phyloP scores from a whole-genome alignment of 2,113 vertebrate genomes.

The Microcebus jonahi region DNA sequence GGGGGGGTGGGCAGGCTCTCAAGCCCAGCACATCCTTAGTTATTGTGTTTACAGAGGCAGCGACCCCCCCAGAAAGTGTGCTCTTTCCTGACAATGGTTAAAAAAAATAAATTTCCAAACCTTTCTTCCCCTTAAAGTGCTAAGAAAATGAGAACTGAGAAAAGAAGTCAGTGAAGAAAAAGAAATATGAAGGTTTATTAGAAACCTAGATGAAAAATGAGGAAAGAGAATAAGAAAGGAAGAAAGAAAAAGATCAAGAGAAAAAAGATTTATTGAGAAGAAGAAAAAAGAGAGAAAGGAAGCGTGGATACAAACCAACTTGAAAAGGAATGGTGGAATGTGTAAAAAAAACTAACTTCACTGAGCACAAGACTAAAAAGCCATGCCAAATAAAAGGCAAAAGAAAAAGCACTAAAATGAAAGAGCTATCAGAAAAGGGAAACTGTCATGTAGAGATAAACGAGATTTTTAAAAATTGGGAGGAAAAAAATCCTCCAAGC shows the following conservation, averaged over 20 bases:
- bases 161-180: neutral
- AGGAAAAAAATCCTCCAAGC: neutral
- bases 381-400: slow-evolving; percentile 57
- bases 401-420: slow-evolving; percentile 49
- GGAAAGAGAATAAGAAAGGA: neutral
- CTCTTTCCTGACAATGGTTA: neutral
- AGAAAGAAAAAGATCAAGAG: slow-evolving; percentile 19
- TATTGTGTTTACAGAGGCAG: neutral
- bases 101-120: neutral
- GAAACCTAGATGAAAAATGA: neutral
- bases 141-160: slow-evolving; percentile 25
- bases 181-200: neutral
- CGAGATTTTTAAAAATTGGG: slow-evolving; percentile 12
- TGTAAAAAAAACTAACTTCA: slow-evolving; percentile 29
- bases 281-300: slow-evolving; percentile 39
- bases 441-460: slow-evolving; percentile 56
- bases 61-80: fast-evolving
- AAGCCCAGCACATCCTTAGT: neutral
- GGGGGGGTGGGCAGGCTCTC: neutral
- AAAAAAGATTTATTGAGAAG: neutral
- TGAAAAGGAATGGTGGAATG: slow-evolving; percentile 57
- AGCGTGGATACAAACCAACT: neutral
- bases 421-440: slow-evolving; percentile 47
- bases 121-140: neutral
- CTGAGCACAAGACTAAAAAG: slow-evolving; percentile 51